Conservation (phyloP, 2,113 vertebrate species). For the Lasiurus cinereus region DNA sequence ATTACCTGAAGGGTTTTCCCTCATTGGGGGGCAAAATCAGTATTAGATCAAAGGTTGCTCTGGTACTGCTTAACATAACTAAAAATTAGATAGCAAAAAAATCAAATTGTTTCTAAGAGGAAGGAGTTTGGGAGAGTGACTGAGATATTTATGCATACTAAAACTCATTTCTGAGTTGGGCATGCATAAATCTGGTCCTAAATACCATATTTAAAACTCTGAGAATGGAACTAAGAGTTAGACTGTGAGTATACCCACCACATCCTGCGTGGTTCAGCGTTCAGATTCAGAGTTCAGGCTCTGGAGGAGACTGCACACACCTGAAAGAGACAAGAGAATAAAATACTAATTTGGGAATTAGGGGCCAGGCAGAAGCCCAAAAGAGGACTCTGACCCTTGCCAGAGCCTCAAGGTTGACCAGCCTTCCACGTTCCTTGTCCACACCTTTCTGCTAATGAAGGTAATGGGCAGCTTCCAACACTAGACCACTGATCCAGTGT, state of each 20-base stretch:
- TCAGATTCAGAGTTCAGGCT: too few species aligned
- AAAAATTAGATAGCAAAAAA: slow-evolving; percentile 21
- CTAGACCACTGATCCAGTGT: not conserved
- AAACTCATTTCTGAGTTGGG: not conserved
- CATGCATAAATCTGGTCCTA: not conserved
- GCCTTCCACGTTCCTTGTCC: too few species aligned
- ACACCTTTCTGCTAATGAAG: too few species aligned
- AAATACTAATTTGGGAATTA: too few species aligned
- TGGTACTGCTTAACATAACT: not conserved
- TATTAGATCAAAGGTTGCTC: not conserved
- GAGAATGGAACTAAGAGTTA: not conserved
- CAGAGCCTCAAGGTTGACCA: too few species aligned
- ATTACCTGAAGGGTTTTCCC: not conserved
- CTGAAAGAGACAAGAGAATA: too few species aligned
- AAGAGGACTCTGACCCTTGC: too few species aligned
- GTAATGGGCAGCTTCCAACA: too few species aligned
- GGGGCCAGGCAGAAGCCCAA: too few species aligned
- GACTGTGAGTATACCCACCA: not conserved
- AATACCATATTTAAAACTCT: not conserved
- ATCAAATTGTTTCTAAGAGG: not conserved
- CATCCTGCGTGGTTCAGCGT: too few species aligned
- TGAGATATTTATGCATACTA: not conserved
- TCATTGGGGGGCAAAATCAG: slow-evolving; percentile 4
- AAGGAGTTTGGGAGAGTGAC: not conserved
- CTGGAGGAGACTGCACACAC: too few species aligned